Percentiles rank a stretch among this genome's conserved stretches.
Evolutionary conservation across 1,140 invertebrate genomes (phyloP).

Genomic region (Tenebrio molitor): DNA sequence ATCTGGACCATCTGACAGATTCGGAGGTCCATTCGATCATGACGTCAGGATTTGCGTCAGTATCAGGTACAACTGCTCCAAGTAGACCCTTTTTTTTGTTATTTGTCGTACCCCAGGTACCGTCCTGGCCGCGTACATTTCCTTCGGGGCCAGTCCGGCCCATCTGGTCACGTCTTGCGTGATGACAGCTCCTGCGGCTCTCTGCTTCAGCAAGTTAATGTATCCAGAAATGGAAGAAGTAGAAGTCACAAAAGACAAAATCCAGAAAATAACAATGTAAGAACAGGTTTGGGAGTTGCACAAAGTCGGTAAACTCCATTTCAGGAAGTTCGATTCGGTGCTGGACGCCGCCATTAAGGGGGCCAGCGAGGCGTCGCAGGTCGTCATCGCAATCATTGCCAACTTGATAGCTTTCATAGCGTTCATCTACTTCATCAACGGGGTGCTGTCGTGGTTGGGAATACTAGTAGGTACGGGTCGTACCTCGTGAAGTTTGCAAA

Average conservation of each 20-base stretch:
- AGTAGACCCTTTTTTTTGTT: not conserved
- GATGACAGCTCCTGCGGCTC: constrained; percentile 94
- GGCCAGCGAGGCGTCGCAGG: constrained; percentile 83
- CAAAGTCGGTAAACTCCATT: too few species aligned
- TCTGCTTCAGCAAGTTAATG: constrained; percentile 91
- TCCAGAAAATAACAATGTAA: constrained; percentile 50
- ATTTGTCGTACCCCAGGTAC: constrained; percentile 74
- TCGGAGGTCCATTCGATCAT: constrained; percentile 95
- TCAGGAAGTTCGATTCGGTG: constrained; percentile 84
- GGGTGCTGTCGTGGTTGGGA: constrained; percentile 84
- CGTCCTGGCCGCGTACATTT: constrained; percentile 92
- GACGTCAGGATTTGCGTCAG: constrained; percentile 94
- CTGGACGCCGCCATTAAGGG: constrained; percentile 92
- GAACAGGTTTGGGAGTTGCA: too few species aligned
- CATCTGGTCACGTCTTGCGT: constrained; percentile 91
- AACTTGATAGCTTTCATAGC: constrained; percentile 94
- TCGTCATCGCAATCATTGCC: constrained; percentile 90
- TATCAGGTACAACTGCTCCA: constrained; percentile 77
- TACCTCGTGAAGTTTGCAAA: constrained; percentile 52
- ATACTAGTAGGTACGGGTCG: constrained; percentile 75
- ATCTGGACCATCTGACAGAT: constrained; percentile 83
- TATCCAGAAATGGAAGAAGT: constrained; percentile 90
- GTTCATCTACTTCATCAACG: constrained; percentile 87
- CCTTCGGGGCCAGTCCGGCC: constrained; percentile 87
- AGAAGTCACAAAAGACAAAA: constrained; percentile 74